These are phyloP conservation scores for Melanostigma gelatinosum DNA, from an alignment of 2,113 vertebrate genomes.

Conservation along the genomic window DNA sequence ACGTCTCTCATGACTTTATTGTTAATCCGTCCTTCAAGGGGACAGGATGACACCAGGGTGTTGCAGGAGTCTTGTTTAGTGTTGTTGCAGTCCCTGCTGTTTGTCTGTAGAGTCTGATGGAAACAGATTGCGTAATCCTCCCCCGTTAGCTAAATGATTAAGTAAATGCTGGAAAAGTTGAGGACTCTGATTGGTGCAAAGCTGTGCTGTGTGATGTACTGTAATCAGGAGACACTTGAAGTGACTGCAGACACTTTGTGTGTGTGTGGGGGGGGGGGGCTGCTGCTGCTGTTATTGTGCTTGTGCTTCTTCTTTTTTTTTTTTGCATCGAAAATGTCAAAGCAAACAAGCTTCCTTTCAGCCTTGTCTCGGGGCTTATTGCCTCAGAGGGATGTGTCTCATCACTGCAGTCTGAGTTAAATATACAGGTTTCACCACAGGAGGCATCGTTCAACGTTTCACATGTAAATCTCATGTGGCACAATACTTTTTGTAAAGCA, in stretches of 20 bases:
- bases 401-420: not conserved
- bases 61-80: not conserved
- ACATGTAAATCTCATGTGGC: not conserved
- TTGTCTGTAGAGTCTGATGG: not conserved
- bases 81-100: conserved; percentile 9
- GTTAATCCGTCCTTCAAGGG: not conserved
- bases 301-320: not conserved
- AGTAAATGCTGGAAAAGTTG: conserved; percentile 5
- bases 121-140: conserved; percentile 6
- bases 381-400: conserved; percentile 21
- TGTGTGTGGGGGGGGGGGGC: no score
- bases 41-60: not conserved
- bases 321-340: conserved; percentile 40
- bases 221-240: conserved; percentile 38
- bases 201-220: conserved; percentile 9
- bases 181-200: conserved; percentile 26
- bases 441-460: not conserved
- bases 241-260: conserved; percentile 24
- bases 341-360: conserved; percentile 30
- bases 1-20: not conserved
- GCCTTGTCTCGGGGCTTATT: conserved; percentile 12
- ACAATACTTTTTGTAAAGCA: not conserved
- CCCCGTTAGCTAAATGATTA: conserved; percentile 1
- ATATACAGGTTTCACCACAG: conserved; percentile 8
- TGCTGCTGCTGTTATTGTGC: no score